Evolutionary conservation across 2,888 invertebrate species (phyloP).

Genomic region (Sthenelais limicola): DNA sequence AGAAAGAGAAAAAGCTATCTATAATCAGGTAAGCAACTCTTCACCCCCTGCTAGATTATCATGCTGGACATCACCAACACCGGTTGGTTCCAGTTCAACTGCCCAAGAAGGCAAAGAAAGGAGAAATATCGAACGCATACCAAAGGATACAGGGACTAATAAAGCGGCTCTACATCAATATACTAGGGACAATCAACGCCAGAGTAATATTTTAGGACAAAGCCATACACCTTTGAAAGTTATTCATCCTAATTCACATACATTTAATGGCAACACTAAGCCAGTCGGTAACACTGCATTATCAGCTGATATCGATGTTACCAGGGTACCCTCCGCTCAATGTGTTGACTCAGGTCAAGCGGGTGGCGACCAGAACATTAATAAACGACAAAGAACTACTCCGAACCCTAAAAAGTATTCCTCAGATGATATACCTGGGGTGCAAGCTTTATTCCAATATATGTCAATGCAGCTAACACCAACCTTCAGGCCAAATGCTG

Average conservation of each 20-base stretch:
- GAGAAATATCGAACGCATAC: too few relatives aligned
- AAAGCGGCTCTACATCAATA: too few relatives aligned
- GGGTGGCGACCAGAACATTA: not conserved
- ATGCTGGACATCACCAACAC: too few relatives aligned
- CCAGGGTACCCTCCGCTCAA: not conserved
- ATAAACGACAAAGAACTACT: not conserved
- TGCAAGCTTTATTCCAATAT: constrained; percentile 1
- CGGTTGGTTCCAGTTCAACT: too few relatives aligned
- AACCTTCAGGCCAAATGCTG: constrained; percentile 16
- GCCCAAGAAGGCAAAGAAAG: too few relatives aligned
- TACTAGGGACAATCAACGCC: too few relatives aligned
- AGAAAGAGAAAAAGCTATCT: too few relatives aligned
- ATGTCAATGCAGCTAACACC: constrained; percentile 25
- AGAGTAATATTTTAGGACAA: not conserved
- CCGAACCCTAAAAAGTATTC: not conserved
- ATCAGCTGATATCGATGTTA: not conserved
- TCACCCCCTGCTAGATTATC: too few relatives aligned
- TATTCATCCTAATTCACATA: not conserved
- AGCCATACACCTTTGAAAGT: not conserved
- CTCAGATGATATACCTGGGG: too few relatives aligned
- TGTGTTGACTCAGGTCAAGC: not conserved
- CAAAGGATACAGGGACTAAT: too few relatives aligned
- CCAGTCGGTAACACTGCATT: not conserved
- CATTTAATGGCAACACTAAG: not conserved
- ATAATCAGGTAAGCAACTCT: too few relatives aligned